A percentile compares a stretch with the other conserved stretches of the same genome.
Evolutionary conservation across 2,888 invertebrate genomes (phyloP).

Genomic region (Athalia circularis): DNA sequence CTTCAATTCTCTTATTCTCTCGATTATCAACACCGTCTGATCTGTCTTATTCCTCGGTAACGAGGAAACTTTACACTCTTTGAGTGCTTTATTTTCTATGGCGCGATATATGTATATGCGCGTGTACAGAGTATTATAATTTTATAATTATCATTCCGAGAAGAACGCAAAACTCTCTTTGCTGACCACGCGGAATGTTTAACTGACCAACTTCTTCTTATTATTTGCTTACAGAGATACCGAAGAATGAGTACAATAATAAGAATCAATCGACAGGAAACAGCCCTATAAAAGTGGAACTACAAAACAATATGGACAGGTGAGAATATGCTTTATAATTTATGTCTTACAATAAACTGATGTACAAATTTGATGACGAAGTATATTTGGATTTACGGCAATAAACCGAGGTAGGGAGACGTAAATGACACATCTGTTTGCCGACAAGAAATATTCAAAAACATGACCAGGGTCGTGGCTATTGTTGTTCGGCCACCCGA

Average conservation of each 20-base stretch:
- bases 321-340: conserved; percentile 58
- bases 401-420: not conserved
- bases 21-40: not conserved
- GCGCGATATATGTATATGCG: not conserved
- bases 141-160: not conserved
- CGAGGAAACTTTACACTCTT: conserved; percentile 1
- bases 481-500: not conserved
- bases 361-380: not conserved
- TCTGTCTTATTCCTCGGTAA: not conserved
- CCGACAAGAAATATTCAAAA: conserved; percentile 20
- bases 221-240: conserved; percentile 82
- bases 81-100: not conserved
- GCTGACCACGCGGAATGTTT: not conserved
- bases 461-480: not conserved
- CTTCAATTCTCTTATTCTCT: conserved; percentile 1
- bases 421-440: conserved; percentile 22
- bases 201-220: conserved; percentile 46
- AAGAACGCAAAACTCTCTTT: not conserved
- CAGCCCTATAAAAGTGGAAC: conserved; percentile 87
- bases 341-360: not conserved
- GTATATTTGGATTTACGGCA: not conserved
- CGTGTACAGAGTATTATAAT: not conserved
- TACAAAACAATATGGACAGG: conserved; percentile 76
- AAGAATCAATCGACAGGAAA: conserved; percentile 88
- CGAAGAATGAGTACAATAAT: conserved; percentile 91